Evolutionary conservation across 1,140 invertebrate species (phyloP).

Genomic region (Aphaenogaster floridana): DNA sequence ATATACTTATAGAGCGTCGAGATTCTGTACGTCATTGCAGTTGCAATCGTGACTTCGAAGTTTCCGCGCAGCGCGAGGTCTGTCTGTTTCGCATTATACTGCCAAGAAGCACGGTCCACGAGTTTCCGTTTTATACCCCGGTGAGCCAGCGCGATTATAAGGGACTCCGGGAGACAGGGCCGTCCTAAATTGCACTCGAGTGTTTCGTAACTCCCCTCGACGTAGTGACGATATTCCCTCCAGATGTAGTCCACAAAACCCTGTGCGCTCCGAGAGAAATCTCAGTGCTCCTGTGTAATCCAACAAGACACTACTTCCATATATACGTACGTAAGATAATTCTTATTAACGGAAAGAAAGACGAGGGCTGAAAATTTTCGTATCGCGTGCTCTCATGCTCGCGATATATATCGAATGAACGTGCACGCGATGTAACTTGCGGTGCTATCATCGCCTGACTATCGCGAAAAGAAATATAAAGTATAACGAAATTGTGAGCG

Average conservation of each 20-base stretch:
- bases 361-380: constrained; percentile 25
- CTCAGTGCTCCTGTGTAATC: constrained; percentile 44
- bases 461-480: not conserved
- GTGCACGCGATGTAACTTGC: constrained; percentile 27
- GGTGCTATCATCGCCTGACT: constrained; percentile 1
- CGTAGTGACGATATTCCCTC: constrained; percentile 58
- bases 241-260: constrained; percentile 27
- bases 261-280: constrained; percentile 53
- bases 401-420: not conserved
- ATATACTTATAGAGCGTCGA: not conserved
- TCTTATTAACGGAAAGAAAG: constrained; percentile 53
- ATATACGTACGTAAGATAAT: constrained; percentile 1
- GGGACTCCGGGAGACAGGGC: constrained; percentile 64
- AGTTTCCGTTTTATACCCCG: constrained; percentile 57
- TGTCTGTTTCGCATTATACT: constrained; percentile 52
- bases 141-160: constrained; percentile 67
- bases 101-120: constrained; percentile 56
- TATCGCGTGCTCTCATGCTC: constrained; percentile 43
- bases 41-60: constrained; percentile 47
- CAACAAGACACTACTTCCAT: constrained; percentile 57
- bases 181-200: constrained; percentile 67
- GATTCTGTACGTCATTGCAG: constrained; percentile 9
- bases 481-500: not conserved
- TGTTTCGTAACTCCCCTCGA: constrained; percentile 70
- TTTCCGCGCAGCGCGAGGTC: constrained; percentile 44